Evolutionary conservation across 2,888 invertebrate genomes (phyloP), one percentile per base, ranked within the genome.

Genomic region (Troides helena): DNA sequence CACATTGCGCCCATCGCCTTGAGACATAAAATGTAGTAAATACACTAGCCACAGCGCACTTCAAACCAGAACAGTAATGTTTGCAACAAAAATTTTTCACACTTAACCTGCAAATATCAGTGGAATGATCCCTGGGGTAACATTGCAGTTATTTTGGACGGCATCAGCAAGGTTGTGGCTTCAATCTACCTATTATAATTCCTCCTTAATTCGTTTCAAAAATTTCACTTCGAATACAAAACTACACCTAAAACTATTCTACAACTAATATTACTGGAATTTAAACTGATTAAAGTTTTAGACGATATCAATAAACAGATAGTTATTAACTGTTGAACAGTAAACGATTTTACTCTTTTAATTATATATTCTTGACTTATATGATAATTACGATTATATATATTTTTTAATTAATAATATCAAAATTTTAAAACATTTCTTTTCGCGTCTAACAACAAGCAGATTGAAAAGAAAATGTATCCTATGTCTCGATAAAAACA

Each of bases 181-280:
- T 73, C 77, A 88, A 87, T 85, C 88, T 5, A 30, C 3, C 30
- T 30, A 87, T 80, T 80, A 77, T 83, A 85, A 87, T 85, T 84
- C 82, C 84, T 85, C 84, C 82, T 80, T 77, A 75, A 80, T 82
- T 83, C 79, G 80, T 79, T 80, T 80, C 83, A 86, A 85, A 87
- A 86, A 81, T 88, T 84, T 80, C 80, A 82, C 81, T 78, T 78
- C 78, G 77, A 57, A 80, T 80, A 85, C 85, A 82, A 86, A 85
- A 83, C 80, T 83, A 81, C 67, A 65, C 57, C 70, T 85, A 85
- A 85, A 84, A 84, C 80, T 84, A 84, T 82, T 81, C 81, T 50
- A 39, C 59, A 59, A 70, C 58, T 63, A 43, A 81, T 78, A 79
- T 75, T 77, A 75, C 72, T 75, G 82, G 80, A 78, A 83, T 73